phyloP scores from a whole-genome alignment of 2,888 invertebrate genomes.

The Helicoverpa assulta region DNA sequence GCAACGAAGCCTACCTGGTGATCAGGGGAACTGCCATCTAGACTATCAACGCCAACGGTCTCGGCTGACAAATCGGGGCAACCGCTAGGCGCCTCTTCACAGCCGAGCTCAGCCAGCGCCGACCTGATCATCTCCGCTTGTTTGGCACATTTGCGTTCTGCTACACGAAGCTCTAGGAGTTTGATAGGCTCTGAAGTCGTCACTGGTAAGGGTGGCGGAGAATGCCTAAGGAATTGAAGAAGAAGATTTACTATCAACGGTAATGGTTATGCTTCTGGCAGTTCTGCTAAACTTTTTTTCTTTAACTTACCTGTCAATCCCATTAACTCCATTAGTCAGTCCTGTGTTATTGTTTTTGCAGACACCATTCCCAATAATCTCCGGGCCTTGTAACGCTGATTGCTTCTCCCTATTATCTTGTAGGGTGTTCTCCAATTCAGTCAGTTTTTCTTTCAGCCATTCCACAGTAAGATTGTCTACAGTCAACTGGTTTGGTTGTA shows the following conservation, averaged over 20 bases:
- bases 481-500: constrained; percentile 96
- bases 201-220: constrained; percentile 86
- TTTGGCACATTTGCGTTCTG: constrained; percentile 95
- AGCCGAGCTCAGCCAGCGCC: constrained; percentile 96
- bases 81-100: constrained; percentile 96
- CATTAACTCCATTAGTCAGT: constrained; percentile 89
- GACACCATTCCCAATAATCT: constrained; percentile 87
- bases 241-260: no score
- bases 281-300: no score
- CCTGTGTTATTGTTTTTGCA: constrained; percentile 86
- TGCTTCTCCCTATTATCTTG: constrained; percentile 94
- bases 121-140: constrained; percentile 95
- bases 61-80: constrained; percentile 95
- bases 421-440: constrained; percentile 94
- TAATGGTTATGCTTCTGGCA: no score
- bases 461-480: constrained; percentile 98
- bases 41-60: constrained; percentile 91
- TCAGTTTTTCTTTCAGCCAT: constrained; percentile 95
- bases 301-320: constrained; percentile 82
- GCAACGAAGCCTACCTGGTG: constrained; percentile 89
- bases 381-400: constrained; percentile 89
- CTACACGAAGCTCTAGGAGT: constrained; percentile 94
- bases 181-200: constrained; percentile 92
- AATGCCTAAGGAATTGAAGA: constrained; percentile 74
- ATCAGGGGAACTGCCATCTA: constrained; percentile 91